Percentiles rank a stretch among this genome's conserved stretches.
Conservation (phyloP, 2,797 vertebrate species). For the Esox masquinongy region DNA sequence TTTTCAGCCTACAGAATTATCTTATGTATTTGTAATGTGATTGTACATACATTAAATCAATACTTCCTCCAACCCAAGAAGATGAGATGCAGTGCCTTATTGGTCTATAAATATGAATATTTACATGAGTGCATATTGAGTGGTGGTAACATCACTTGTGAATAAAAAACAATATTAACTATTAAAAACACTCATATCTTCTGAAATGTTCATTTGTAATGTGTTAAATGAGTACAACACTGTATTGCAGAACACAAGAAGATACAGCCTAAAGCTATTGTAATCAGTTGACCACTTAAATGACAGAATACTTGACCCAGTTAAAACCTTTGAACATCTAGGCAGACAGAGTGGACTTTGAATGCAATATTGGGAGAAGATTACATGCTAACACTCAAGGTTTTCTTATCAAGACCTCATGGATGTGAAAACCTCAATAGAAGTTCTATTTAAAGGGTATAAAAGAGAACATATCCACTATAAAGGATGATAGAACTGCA, state of each 20-base stretch:
- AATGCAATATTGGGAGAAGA: not conserved
- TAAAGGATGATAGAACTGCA: not conserved
- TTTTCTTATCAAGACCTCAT: slow-evolving; percentile 2
- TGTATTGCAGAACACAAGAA: not conserved
- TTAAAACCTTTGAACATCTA: not conserved
- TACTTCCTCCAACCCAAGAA: slow-evolving; percentile 15
- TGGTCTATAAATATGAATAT: not conserved
- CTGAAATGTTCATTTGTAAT: not conserved
- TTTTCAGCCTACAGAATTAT: slow-evolving; percentile 8
- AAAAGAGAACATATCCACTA: not conserved
- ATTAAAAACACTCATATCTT: not conserved
- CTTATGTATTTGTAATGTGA: slow-evolving; percentile 43
- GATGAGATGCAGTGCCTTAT: not conserved
- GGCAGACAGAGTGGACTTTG: not conserved
- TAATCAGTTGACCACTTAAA: not conserved
- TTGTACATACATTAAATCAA: slow-evolving; percentile 52
- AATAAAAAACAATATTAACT: not conserved
- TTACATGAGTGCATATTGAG: not conserved
- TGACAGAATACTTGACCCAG: not conserved
- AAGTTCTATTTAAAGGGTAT: not conserved
- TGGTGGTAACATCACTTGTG: not conserved
- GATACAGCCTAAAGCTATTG: not conserved
- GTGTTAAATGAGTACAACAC: not conserved
- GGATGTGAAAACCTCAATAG: not conserved
- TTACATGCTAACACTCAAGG: not conserved